Evolutionary conservation across 2,888 invertebrate species (phyloP), one percentile per base, ranked within the genome.

Genomic region (Aleiodes testaceus): DNA sequence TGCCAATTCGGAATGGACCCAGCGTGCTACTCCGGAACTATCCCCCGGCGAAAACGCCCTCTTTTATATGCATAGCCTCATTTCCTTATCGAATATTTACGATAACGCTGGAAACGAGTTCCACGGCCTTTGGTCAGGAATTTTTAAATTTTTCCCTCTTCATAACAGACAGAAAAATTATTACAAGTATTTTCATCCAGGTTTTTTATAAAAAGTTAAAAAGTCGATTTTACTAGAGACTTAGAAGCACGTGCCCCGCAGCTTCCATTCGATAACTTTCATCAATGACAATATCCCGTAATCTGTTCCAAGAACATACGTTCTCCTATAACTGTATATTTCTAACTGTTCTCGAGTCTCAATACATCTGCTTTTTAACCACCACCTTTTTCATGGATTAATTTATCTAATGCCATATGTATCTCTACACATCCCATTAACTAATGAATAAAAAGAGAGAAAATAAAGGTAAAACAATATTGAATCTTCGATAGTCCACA

Each of bases 51-150:
- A 75, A 79, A 81, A 79, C 77, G 66, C 77, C 76, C 81, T 80
- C 76, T 83, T 85, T 85, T 82, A 84, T 85, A 87, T 87, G 86
- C 86, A 87, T 87, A 86, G 86, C 79, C 81, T 83, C 83, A 85
- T 87, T 87, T 85, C 87, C 86, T 85, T 83, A 83, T 83, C 80
- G 82, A 81, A 84, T 82, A 81, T 83, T 82, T 78, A 82, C 79
- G 67, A 72, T 22, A 68, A 69, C 72, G 45, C 73, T 47, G 30
- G 30, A 55, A 53, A 59, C 36, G 36, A 11, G 36, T 36, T 36
- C 36, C 36, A 36, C 9, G 36, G 36, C 7, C 36, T 36, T 11
- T 36, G 36, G 36, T 36, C 36, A 36, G 36, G 36, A 36, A 16
- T 47, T 47, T 47, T 47, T n/a, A n/a, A 14, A 47, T 47, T 47